These are phyloP conservation scores for Aradus depressus DNA, from an alignment of 2,888 invertebrate genomes.

Conservation along the genomic window DNA sequence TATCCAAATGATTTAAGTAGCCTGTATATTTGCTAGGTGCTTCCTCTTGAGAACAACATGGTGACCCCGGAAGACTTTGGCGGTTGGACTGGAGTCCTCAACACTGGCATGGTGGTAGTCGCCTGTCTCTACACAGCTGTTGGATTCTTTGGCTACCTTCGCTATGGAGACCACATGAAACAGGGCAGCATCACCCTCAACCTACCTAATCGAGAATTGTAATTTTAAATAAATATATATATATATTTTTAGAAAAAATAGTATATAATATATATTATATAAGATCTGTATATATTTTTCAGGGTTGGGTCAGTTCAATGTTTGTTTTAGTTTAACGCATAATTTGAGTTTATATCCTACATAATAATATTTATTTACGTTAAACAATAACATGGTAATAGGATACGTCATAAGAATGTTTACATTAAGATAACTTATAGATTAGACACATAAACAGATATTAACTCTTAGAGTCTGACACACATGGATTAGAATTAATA, in stretches of 20 bases:
- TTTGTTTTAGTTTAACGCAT: too few relatives aligned
- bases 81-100: constrained; percentile 74
- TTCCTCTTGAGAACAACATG: constrained; percentile 89
- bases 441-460: too few relatives aligned
- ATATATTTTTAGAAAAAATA: too few relatives aligned
- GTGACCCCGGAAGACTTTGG: constrained; percentile 72
- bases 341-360: too few relatives aligned
- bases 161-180: constrained; percentile 66
- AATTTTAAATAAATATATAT: too few relatives aligned
- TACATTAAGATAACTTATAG: too few relatives aligned
- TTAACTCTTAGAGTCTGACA: too few relatives aligned
- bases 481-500: too few relatives aligned
- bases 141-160: constrained; percentile 85
- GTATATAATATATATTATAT: not conserved
- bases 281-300: not conserved
- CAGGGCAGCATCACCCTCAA: constrained; percentile 78
- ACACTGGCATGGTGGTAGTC: constrained; percentile 79
- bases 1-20: not conserved
- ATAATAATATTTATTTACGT: too few relatives aligned
- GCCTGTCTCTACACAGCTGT: constrained; percentile 70
- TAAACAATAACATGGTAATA: too few relatives aligned
- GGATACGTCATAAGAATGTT: too few relatives aligned
- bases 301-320: too few relatives aligned
- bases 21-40: constrained; percentile 45
- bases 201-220: constrained; percentile 60